Evolutionary conservation across 2,888 invertebrate genomes (phyloP).

Genomic region (Temnothorax rugatulus): DNA sequence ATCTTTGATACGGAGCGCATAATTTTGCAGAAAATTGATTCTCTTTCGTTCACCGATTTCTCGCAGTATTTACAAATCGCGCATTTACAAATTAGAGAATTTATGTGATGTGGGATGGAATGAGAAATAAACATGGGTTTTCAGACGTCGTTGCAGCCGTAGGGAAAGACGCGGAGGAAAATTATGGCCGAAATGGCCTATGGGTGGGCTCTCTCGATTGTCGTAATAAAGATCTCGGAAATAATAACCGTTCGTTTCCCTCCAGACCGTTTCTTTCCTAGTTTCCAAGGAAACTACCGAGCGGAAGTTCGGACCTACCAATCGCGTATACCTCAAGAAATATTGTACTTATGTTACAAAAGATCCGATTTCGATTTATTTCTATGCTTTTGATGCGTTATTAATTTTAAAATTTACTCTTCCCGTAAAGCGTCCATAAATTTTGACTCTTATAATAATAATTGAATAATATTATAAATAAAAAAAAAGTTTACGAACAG

Average conservation of each 20-base stretch:
- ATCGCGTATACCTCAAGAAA: not conserved
- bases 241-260: conserved; percentile 32
- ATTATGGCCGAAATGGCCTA: conserved; percentile 40
- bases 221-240: conserved; percentile 46
- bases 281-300: conserved; percentile 30
- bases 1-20: not conserved
- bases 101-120: not conserved
- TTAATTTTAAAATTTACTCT: not conserved
- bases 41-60: not conserved
- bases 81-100: conserved; percentile 30
- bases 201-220: conserved; percentile 23
- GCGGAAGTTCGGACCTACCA: conserved; percentile 37
- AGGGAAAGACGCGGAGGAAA: conserved; percentile 35
- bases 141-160: not conserved
- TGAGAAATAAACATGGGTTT: conserved; percentile 22
- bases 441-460: not conserved
- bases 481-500: conserved; percentile 1
- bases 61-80: not conserved
- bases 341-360: not conserved
- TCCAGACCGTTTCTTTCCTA: conserved; percentile 3
- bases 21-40: not conserved
- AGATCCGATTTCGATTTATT: not conserved
- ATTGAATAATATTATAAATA: not conserved
- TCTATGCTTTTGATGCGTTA: not conserved
- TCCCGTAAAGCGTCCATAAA: not conserved